phyloP scores from a whole-genome alignment of 2,113 vertebrate genomes.

The Bambusicola thoracicus region DNA sequence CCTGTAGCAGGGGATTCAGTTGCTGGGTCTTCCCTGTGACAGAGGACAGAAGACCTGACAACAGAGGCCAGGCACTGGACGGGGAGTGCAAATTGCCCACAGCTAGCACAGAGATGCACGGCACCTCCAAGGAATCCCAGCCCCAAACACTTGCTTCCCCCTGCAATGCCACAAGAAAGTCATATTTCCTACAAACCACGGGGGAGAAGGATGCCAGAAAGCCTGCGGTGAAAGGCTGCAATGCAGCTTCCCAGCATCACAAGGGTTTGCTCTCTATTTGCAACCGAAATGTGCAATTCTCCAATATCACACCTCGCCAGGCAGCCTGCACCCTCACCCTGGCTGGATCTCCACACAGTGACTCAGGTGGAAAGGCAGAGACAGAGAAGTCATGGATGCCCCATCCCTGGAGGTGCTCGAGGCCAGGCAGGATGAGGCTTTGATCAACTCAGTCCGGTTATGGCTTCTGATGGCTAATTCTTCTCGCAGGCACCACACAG shows the following conservation, averaged over 20 bases:
- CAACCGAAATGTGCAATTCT: not conserved
- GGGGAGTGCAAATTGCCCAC: not conserved
- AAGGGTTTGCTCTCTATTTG: not conserved
- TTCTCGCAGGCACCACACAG: rapidly evolving
- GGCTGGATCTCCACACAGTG: not conserved
- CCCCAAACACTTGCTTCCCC: not conserved
- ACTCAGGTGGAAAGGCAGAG: not conserved
- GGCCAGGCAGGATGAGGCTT: too few relatives aligned
- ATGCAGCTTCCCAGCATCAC: not conserved
- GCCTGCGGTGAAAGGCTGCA: rapidly evolving
- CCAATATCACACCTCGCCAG: not conserved
- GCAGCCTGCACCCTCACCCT: not conserved
- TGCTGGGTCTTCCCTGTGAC: not conserved
- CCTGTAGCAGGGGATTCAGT: rapidly evolving
- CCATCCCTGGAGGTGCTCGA: too few relatives aligned
- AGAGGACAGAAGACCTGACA: not conserved
- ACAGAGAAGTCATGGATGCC: too few relatives aligned
- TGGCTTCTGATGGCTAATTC: not conserved
- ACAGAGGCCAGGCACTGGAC: rapidly evolving
- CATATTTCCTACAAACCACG: not conserved
- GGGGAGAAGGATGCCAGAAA: not conserved
- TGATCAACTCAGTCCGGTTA: not conserved
- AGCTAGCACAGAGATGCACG: not conserved
- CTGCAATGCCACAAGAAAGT: not conserved
- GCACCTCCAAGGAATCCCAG: not conserved